Base-by-base conservation (phyloP, 2,888 invertebrate genomes). In the Serripes groenlandicus region DNA sequence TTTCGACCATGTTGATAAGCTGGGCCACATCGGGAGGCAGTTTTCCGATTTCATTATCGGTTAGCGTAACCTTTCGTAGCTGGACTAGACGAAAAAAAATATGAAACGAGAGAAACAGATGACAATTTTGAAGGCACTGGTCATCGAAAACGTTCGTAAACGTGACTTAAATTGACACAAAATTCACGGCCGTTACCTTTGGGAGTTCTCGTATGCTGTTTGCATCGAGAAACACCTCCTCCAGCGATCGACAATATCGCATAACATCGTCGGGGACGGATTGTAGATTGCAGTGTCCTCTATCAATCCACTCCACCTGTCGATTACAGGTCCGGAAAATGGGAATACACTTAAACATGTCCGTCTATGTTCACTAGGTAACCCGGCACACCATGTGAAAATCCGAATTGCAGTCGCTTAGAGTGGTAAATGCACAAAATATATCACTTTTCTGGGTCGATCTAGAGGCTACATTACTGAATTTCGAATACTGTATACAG, bases 291-390 rank as follows among this genome's bases (percentile, higher is more conserved):
- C 99, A 98, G 96, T 99, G 99, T 95, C 99, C 97, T 96, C 99
- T 98, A 96, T 99, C 99, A 96, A 99, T 97, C 96, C 97, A 98
- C 96, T 99, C 99, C 95, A 99, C 98, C 97, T 99, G 99, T 96
- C 99, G 97, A 96, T 99, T 99, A 96, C 95, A 96, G 74, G 95
- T 95, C 79, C 94, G 93, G 89, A 95, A 95, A 75, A 94, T 91
- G 66, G 95, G 96, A 89, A 95, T 95, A 92, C 96, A 96, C 92
- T 95, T 95, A 87, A 95, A 95, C 94, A 95, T 95, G 71, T 77
- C 74, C 34, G 60, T 90, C 76, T 56, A 73, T 66, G 83, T 81
- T 81, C 78, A 81, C 75, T 87, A 80, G 54, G 82, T 85, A 78
- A 88, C 83, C 74, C 83, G 75, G 74, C 81, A 78, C 82, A 87